phyloP scores from a whole-genome alignment of 2,797 vertebrate genomes.

The Liasis olivaceus region DNA sequence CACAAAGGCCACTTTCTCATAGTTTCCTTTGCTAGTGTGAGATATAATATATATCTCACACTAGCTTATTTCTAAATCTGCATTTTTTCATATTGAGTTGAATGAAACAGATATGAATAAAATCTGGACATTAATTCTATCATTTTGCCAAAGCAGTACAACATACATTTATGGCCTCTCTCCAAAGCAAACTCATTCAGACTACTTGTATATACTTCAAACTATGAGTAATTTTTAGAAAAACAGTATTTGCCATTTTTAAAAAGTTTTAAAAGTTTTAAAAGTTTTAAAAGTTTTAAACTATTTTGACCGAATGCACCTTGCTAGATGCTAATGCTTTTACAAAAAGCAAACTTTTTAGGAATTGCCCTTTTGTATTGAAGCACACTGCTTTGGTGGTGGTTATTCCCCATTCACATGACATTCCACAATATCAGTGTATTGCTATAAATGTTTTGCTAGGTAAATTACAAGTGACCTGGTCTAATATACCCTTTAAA shows the following conservation, averaged over 20 bases:
- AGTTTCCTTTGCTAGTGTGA: background rate
- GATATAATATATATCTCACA: background rate
- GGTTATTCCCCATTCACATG: background rate
- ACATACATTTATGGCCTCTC: background rate
- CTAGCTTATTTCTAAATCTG: background rate
- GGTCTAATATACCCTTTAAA: background rate
- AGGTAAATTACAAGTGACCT: background rate
- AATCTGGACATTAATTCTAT: background rate
- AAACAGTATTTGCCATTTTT: constrained; percentile 34
- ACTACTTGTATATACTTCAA: background rate
- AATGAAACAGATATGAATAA: no score
- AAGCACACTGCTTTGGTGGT: constrained; percentile 22
- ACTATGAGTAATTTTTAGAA: constrained; percentile 15
- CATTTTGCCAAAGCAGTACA: background rate
- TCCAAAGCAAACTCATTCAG: background rate
- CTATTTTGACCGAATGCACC: constrained; percentile 22
- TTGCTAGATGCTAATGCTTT: constrained; percentile 46
- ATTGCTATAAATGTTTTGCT: background rate
- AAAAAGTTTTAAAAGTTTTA: constrained; percentile 23
- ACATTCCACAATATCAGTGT: constrained; percentile 1
- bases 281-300: constrained; percentile 30
- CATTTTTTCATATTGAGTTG: no score
- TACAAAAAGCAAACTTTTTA: constrained; percentile 18
- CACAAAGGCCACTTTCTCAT: background rate
- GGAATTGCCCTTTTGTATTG: background rate